Evolutionary conservation across 2,888 invertebrate species (phyloP), one percentile per base, ranked within the genome.

Genomic region (Bellardia bayeri): DNA sequence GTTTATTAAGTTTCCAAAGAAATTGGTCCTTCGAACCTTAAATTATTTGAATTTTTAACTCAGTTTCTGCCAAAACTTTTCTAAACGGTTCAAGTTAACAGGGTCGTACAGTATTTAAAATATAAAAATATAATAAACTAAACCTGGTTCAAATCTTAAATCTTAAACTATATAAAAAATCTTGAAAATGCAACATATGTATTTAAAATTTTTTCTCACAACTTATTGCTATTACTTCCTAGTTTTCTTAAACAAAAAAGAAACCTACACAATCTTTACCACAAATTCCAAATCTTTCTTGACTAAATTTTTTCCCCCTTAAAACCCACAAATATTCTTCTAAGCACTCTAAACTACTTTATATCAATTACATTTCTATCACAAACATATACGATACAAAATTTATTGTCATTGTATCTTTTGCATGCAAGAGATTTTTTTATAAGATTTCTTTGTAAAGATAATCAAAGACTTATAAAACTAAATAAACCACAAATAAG

Each of bases 381-480:
- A 30, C 61, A 16, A 13, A 33, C 63, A 63, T 72, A 81, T 54
- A 63, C 11, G 42, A 58, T 45, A 45, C 45, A 45, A 58, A 23
- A 30, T 54, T 54, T 63, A 30, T 30, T 72, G 54, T 64, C 42
- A 14, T 80, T 63, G 51, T 80, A 40, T 23, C 16, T 33, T 16
- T 61, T 51, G 6, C 8, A n/a, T 37, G 5, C n/a, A 7, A 8
- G 2, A 8, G 33, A 33, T 54, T 58, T 64, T 23, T 23, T 23
- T 23, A 23, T 71, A 78, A 37, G 83, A 83, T 83, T 83, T 83
- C 64, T 64, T 83, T 76, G 11, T 61, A 33, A 37, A 56, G 63
- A 71, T 71, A 78, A 64, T 78, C 71, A 56, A 72, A 82, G 51
- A 51, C 49, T 40, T 42, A 33, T 56, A 9, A 58, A 49, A 54